These are phyloP conservation scores for Buceros bicornis DNA, from an alignment of 2,797 vertebrate genomes.

Conservation along the genomic window DNA sequence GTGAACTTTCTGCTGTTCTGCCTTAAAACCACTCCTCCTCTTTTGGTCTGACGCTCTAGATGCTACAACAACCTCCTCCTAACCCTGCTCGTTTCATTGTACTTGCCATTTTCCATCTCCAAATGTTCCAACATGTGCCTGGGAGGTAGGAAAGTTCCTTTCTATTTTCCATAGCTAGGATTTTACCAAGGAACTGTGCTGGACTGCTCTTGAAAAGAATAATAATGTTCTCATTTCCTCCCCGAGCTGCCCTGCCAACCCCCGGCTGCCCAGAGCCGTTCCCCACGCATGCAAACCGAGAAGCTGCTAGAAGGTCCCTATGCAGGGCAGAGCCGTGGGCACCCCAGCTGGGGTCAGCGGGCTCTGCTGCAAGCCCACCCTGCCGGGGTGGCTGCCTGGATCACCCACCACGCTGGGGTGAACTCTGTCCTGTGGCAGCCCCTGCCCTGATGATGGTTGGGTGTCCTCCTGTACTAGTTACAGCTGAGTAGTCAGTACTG, in stretches of 20 bases:
- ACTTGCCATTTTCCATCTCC: not conserved
- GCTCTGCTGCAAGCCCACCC: too few species aligned
- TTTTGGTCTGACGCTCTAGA: not conserved
- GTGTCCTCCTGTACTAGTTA: too few species aligned
- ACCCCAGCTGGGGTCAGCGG: too few species aligned
- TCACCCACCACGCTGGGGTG: too few species aligned
- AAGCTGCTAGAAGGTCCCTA: accelerated
- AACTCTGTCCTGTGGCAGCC: too few species aligned
- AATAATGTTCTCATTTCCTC: slow-evolving; percentile 9
- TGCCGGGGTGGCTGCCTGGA: too few species aligned
- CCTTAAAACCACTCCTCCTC: not conserved
- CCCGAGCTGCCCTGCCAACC: accelerated
- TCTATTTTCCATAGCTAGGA: slow-evolving; percentile 13
- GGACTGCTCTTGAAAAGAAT: not conserved
- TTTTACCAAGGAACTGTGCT: not conserved
- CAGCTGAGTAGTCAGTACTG: too few species aligned
- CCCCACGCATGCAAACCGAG: not conserved
- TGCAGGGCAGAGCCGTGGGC: not conserved
- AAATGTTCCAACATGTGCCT: not conserved
- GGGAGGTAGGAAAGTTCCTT: not conserved
- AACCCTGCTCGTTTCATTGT: not conserved
- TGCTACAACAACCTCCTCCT: not conserved
- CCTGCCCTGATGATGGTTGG: too few species aligned
- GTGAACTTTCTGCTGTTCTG: not conserved
- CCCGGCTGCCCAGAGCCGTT: accelerated